Evolutionary conservation across 2,113 vertebrate species (phyloP), one percentile per base, ranked within the genome.

Genomic region (Lampris incognitus): DNA sequence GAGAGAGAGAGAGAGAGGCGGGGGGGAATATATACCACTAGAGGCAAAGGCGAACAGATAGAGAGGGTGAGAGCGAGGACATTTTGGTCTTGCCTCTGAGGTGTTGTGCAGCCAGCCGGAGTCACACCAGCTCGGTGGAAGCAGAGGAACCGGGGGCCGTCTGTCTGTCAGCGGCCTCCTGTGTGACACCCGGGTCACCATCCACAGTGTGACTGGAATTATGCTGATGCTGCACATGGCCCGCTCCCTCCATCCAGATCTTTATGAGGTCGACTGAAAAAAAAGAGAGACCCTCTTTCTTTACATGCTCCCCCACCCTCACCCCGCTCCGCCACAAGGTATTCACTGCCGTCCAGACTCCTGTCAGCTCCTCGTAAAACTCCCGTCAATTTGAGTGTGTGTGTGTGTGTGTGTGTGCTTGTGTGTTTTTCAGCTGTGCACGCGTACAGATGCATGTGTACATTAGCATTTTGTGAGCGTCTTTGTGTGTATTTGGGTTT

Each of bases 221-320:
- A 75, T 70, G 59, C 79, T 81, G 72, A 81, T 83, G 78, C 50
- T 3, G 10, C 83, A 66, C 1, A 46, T 76, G 63, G 56, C 74
- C 70, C 6, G 0, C 54, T 46, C 10, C 67, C 24, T 24, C 24
- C 10, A 64, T 80, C 78, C 76, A 63, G n/a, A 1, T 76, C 68
- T 83, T 82, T 78, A 84, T 50, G 69, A 87, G 85, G 84, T 77
- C 78, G 74, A 78, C 76, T 40, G 38, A 63, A 65, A 72, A 61
- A 38, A 73, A 39, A 54, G 46, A 82, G 37, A 42, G 10, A 51
- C 67, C 72, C 62, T 5, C 59, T 76, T 42, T 74, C 49, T 59
- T 44, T 68, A 65, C 8, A 65, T 41, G 41, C 71, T 52, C 69
- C 48, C 54, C 63, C 48, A 42, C 44, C 66, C 61, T 51, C 44